Percentiles rank a stretch among this genome's conserved stretches.
Conservation (phyloP, 2,888 invertebrate species). For the Heliconius sara region DNA sequence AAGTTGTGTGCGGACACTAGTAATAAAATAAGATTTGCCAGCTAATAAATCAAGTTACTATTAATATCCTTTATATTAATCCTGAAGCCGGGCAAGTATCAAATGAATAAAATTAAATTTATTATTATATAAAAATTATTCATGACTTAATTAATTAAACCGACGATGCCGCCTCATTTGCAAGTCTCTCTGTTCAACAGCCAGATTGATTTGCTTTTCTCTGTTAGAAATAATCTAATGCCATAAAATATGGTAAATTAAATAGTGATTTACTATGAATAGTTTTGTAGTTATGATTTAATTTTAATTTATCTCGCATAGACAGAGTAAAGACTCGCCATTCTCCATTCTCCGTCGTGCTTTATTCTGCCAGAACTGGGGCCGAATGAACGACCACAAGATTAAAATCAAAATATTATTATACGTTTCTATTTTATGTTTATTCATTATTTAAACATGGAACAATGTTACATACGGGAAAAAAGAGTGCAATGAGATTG, state of each 20-base stretch:
- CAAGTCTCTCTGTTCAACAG: conserved; percentile 25
- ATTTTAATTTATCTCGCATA: no score
- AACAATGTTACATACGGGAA: background rate
- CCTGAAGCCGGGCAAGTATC: background rate
- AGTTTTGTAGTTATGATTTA: no score
- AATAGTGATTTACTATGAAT: no score
- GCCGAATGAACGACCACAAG: no score
- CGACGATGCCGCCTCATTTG: conserved; percentile 31
- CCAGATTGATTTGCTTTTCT: conserved; percentile 28
- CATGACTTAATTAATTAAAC: conserved; percentile 30
- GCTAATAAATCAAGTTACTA: background rate
- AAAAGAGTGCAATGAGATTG: conserved; percentile 7
- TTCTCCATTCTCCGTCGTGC: no score
- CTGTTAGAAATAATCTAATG: conserved; percentile 13
- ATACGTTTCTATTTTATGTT: background rate
- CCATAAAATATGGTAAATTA: background rate
- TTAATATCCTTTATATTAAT: background rate
- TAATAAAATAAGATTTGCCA: no score
- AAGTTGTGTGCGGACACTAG: background rate
- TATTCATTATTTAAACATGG: background rate
- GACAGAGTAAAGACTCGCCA: no score
- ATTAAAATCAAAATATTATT: no score
- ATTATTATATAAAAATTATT: conserved; percentile 27
- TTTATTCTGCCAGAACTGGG: no score
- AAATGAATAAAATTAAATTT: conserved; percentile 27